These are phyloP conservation scores for Elephantulus edwardii DNA, from an alignment of 2,113 vertebrate species.

Conservation along the genomic window DNA sequence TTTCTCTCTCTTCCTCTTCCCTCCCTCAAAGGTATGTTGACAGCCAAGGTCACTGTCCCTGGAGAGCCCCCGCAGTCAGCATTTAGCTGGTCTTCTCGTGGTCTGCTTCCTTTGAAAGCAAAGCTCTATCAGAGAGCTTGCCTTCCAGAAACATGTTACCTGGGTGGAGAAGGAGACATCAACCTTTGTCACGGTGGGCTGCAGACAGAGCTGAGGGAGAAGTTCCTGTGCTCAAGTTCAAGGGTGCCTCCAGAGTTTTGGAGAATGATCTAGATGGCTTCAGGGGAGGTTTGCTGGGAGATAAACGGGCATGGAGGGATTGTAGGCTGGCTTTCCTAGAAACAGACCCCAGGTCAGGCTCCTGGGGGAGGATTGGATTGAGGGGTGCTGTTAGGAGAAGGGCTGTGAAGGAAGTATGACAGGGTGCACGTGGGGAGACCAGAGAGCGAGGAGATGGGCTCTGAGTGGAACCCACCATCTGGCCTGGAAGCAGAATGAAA, in stretches of 20 bases:
- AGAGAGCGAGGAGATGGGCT: background rate
- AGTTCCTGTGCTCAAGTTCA: background rate
- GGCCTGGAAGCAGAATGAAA: background rate
- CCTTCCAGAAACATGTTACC: background rate
- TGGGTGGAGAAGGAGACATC: background rate
- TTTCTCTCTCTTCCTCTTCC: background rate
- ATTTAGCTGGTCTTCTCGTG: background rate
- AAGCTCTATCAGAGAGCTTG: background rate
- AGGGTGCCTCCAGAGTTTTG: background rate
- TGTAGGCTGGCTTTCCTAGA: background rate
- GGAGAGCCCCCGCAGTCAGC: background rate
- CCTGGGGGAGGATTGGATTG: background rate
- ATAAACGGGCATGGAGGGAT: background rate
- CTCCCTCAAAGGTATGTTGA: background rate
- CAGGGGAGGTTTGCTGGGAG: background rate
- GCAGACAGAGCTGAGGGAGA: background rate
- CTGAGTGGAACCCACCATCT: background rate
- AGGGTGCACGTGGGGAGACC: background rate
- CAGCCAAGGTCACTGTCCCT: background rate
- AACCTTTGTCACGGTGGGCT: background rate
- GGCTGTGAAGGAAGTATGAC: background rate
- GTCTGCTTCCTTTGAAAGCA: background rate
- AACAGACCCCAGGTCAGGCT: background rate
- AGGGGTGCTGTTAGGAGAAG: background rate
- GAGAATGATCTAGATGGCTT: background rate